These are phyloP conservation scores for Oryzias woworae DNA, from an alignment of 2,113 vertebrate genomes.

Conservation along the genomic window DNA sequence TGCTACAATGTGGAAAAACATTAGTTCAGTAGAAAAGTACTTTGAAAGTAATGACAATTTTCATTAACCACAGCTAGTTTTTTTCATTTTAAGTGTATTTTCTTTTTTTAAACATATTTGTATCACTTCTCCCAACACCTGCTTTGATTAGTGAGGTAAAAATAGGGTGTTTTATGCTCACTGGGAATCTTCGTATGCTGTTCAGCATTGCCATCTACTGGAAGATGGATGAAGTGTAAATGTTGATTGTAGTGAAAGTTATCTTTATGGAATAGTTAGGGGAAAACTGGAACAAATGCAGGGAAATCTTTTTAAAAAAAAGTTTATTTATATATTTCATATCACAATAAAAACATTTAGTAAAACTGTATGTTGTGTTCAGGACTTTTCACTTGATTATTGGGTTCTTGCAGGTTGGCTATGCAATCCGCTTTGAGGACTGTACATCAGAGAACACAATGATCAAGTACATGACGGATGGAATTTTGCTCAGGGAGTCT, in stretches of 20 bases:
- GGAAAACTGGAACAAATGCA: neutral
- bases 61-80: too few species aligned
- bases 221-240: neutral
- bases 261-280: neutral
- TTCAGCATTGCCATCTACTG: conserved; percentile 61
- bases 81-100: too few species aligned
- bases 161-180: neutral
- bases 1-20: too few species aligned
- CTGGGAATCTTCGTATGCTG: neutral
- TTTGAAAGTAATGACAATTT: too few species aligned
- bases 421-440: conserved; percentile 98
- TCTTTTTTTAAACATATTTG: too few species aligned
- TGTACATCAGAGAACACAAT: conserved; percentile 94
- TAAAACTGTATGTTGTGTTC: too few species aligned
- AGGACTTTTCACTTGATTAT: neutral
- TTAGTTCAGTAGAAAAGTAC: too few species aligned
- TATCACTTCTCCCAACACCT: too few species aligned
- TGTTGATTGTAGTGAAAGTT: neutral
- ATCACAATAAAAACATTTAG: too few species aligned
- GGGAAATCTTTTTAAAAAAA: too few species aligned
- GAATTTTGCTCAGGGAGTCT: conserved; percentile 96
- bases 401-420: conserved; percentile 84
- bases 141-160: neutral
- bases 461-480: conserved; percentile 99
- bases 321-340: too few species aligned